These are phyloP conservation scores for Heteronetta atricapilla DNA, from an alignment of 2,113 vertebrate genomes.

Conservation along the genomic window DNA sequence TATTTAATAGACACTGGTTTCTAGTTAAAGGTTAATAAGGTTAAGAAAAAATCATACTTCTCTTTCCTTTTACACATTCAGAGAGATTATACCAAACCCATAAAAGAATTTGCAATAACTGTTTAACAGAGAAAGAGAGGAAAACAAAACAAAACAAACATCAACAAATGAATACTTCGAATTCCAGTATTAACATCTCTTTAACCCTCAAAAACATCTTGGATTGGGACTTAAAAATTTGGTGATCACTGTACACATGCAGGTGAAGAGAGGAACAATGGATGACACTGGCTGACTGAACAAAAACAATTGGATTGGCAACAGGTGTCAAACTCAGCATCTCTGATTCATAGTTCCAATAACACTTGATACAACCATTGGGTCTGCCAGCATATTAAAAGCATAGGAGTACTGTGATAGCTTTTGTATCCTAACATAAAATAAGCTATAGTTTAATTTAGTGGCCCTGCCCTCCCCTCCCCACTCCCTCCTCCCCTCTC, in stretches of 20 bases:
- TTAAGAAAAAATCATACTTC: background rate
- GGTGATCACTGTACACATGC: accelerated
- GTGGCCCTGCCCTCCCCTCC: too few relatives aligned
- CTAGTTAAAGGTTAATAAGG: background rate
- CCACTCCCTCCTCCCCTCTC: too few relatives aligned
- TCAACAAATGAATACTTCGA: background rate
- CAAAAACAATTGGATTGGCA: background rate
- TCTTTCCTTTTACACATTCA: background rate
- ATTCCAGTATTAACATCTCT: background rate
- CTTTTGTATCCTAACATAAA: background rate
- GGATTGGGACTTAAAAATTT: background rate
- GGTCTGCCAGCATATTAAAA: accelerated
- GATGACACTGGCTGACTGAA: background rate
- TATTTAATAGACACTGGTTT: background rate
- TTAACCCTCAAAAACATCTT: background rate
- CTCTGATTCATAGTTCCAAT: background rate
- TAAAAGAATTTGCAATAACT: background rate
- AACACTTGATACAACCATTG: background rate
- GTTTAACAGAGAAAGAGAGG: background rate
- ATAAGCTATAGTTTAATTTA: too few relatives aligned
- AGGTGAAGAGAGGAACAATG: background rate
- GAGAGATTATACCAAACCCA: background rate
- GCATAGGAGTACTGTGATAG: background rate
- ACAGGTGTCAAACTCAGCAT: background rate
- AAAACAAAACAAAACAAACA: too few relatives aligned